phyloP scores from a whole-genome alignment of 1,140 invertebrate genomes.

The Portunus trituberculatus region DNA sequence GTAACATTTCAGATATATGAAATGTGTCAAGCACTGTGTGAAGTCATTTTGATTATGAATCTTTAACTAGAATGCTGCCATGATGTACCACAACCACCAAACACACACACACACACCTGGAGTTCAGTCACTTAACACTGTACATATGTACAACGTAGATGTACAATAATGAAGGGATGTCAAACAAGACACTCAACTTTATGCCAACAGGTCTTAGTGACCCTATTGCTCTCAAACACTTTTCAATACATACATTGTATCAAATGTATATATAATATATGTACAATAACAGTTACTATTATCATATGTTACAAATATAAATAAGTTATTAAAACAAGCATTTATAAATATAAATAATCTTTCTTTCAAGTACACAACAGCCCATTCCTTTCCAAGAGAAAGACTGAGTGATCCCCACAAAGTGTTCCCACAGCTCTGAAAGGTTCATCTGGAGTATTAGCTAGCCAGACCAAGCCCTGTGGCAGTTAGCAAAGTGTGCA shows the following conservation, averaged over 20 bases:
- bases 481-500: constrained; percentile 46
- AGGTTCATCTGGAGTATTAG: too few species aligned
- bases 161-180: background rate
- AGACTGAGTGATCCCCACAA: background rate
- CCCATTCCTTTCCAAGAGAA: background rate
- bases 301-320: background rate
- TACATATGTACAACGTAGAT: too few species aligned
- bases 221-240: background rate
- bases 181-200: background rate
- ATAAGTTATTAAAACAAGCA: background rate
- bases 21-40: background rate
- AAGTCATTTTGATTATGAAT: background rate
- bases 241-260: background rate
- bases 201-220: background rate
- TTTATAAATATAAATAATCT: background rate
- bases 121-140: too few species aligned
- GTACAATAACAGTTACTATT: background rate
- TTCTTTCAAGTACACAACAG: background rate
- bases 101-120: background rate
- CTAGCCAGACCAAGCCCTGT: constrained; percentile 48
- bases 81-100: background rate
- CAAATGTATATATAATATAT: background rate
- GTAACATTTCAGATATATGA: background rate
- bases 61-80: background rate
- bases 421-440: background rate